Conservation (phyloP, 2,797 vertebrate genomes). For the Tapera naevia region DNA sequence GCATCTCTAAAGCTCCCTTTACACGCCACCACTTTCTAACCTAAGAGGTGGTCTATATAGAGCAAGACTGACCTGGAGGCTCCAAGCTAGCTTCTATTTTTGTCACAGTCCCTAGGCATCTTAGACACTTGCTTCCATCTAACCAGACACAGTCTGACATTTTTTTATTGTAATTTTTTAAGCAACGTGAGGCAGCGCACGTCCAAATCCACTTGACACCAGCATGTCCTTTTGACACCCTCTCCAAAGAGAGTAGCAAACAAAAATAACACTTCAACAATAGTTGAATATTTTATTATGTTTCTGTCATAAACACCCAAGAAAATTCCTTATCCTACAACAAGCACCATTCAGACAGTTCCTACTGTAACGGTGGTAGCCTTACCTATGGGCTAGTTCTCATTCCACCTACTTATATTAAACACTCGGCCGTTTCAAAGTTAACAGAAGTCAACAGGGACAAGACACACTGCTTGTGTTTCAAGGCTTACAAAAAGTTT, state of each 20-base stretch:
- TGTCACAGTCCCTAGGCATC: neutral
- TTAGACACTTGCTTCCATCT: neutral
- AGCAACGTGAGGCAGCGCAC: neutral
- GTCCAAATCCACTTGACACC: neutral
- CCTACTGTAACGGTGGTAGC: neutral
- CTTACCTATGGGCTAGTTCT: neutral
- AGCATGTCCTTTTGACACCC: neutral
- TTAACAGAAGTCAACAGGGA: constrained; percentile 20
- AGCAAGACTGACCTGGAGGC: neutral
- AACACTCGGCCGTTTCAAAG: constrained; percentile 3
- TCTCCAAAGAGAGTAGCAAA: neutral
- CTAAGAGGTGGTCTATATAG: neutral
- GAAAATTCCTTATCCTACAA: neutral
- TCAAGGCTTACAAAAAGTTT: constrained; percentile 40
- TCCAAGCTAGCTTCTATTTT: neutral
- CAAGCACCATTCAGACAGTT: neutral
- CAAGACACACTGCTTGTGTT: constrained; percentile 30
- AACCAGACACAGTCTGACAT: neutral
- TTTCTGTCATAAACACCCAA: neutral
- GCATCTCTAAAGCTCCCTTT: constrained; percentile 15
- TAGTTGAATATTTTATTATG: neutral
- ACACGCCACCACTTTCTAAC: constrained; percentile 22
- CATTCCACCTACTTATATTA: neutral
- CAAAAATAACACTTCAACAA: neutral
- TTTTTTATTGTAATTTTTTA: neutral